A percentile compares a stretch with the other conserved stretches of the same genome.
Conservation (phyloP, 2,797 vertebrate species). For the Alouatta caraya region DNA sequence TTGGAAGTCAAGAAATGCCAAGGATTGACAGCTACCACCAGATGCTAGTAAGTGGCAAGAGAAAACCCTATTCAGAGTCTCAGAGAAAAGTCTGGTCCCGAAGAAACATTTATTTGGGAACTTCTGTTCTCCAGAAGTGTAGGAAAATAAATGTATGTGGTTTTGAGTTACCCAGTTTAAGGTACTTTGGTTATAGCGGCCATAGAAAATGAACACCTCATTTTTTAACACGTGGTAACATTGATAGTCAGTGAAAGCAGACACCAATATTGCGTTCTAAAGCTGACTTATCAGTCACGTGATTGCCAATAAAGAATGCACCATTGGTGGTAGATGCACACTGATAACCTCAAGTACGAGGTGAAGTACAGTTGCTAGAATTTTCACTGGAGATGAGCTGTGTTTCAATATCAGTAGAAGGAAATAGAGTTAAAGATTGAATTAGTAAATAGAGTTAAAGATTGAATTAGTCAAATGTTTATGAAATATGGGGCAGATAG, state of each 20-base stretch:
- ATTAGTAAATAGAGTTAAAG: not conserved
- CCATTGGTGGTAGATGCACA: not conserved
- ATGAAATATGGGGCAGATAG: not conserved
- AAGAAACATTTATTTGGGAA: fast-evolving
- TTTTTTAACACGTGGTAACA: not conserved
- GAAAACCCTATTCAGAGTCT: not conserved
- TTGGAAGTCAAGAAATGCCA: too few species aligned
- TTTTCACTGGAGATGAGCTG: not conserved
- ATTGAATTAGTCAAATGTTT: not conserved
- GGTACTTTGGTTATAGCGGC: not conserved
- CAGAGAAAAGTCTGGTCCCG: not conserved
- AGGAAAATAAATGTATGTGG: not conserved
- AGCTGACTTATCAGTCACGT: not conserved
- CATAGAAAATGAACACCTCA: not conserved
- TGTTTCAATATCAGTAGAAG: not conserved
- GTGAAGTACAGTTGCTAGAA: not conserved
- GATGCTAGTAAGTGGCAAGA: too few species aligned
- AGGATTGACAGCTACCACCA: fast-evolving
- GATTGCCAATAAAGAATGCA: not conserved
- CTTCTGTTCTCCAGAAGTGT: not conserved
- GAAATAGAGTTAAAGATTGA: not conserved
- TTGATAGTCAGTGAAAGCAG: not conserved
- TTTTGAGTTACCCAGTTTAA: not conserved
- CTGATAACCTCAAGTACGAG: too few species aligned
- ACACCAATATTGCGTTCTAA: not conserved